Percentiles rank a stretch among this genome's conserved stretches.
phyloP scores from a whole-genome alignment of 2,113 vertebrate genomes.

The Odobenus rosmarus region DNA sequence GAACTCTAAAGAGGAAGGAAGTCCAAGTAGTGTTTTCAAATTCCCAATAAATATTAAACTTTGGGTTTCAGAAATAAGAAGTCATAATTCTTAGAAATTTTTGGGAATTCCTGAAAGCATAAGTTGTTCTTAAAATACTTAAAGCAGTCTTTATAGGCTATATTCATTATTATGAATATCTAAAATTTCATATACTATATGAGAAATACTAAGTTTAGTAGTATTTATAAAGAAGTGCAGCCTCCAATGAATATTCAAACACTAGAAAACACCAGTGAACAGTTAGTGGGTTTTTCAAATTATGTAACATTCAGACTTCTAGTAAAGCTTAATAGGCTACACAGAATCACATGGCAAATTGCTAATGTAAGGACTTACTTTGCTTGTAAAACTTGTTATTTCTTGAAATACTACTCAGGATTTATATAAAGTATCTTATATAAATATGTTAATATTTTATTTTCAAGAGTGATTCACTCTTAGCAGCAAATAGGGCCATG shows the following conservation, averaged over 20 bases:
- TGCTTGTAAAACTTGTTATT: neutral
- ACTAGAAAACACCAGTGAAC: neutral
- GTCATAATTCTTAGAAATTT: conserved; percentile 5
- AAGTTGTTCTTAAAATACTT: conserved; percentile 36
- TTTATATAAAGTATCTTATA: neutral
- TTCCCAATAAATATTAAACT: neutral
- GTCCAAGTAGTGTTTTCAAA: conserved; percentile 4
- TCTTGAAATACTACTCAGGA: neutral
- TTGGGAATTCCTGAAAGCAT: neutral
- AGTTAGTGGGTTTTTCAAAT: neutral
- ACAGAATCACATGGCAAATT: neutral
- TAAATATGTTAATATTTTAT: conserved; percentile 29
- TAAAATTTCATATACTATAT: neutral
- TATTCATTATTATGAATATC: neutral
- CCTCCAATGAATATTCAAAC: neutral
- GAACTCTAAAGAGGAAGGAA: neutral
- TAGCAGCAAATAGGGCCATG: neutral
- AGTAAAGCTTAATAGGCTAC: neutral
- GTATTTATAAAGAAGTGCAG: neutral
- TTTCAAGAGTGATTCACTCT: conserved; percentile 14
- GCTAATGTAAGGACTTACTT: neutral
- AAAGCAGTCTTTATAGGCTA: neutral
- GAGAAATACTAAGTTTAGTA: neutral
- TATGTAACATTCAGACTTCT: neutral
- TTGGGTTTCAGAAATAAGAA: conserved; percentile 14